phyloP scores from a whole-genome alignment of 2,888 invertebrate species.

The Erebia epiphron region DNA sequence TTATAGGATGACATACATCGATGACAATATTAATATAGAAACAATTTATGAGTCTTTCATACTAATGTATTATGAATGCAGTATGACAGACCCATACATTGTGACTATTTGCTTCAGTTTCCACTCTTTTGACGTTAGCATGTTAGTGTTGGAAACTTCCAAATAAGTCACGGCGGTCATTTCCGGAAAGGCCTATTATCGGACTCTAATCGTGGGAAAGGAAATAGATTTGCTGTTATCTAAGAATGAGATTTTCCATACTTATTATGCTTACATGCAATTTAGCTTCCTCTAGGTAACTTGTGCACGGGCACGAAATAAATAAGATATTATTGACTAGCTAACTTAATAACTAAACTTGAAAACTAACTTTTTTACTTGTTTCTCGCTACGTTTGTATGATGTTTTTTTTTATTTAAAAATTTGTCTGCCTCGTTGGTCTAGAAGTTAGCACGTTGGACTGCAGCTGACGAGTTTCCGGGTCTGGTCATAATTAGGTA shows the following conservation, averaged over 20 bases:
- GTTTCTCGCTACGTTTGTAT: no score
- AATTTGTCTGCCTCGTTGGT: no score
- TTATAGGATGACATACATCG: no score
- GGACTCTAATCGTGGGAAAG: conserved; percentile 29
- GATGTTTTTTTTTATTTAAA: no score
- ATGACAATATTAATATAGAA: no score
- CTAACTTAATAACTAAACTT: no score
- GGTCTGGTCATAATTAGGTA: no score
- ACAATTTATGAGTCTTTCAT: no score
- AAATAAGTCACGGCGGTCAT: conserved; percentile 52
- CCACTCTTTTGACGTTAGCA: conserved; percentile 25
- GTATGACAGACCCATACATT: neutral
- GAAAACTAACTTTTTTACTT: neutral
- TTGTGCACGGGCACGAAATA: neutral
- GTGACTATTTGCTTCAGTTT: conserved; percentile 9
- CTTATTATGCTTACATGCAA: neutral
- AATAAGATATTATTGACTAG: neutral
- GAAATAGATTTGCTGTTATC: neutral
- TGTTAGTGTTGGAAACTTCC: conserved; percentile 23
- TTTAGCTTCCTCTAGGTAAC: neutral
- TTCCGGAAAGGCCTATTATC: conserved; percentile 47
- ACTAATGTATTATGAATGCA: no score
- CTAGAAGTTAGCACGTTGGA: no score
- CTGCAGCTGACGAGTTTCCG: no score
- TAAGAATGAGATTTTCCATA: neutral